phyloP scores from a whole-genome alignment of 2,888 invertebrate genomes.

The Pecten maximus region DNA sequence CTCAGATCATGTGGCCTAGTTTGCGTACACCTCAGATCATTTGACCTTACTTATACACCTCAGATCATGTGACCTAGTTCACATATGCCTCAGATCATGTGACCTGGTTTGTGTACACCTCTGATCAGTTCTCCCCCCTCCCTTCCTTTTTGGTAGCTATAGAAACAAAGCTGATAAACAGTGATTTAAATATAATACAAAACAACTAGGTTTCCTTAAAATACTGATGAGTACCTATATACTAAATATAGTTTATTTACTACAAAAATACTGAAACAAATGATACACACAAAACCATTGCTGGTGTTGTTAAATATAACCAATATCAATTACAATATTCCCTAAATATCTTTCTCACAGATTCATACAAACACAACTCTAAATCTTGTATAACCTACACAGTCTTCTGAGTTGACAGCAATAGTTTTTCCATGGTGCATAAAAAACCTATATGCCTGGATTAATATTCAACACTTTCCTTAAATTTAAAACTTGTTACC shows the following conservation, averaged over 20 bases:
- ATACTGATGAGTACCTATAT: no score
- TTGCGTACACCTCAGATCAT: background rate
- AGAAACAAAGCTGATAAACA: background rate
- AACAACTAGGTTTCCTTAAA: no score
- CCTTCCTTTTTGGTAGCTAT: no score
- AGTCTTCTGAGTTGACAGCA: background rate
- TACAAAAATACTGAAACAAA: background rate
- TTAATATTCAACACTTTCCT: no score
- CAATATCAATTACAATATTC: no score
- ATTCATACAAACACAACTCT: background rate
- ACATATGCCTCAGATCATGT: background rate
- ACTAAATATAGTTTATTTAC: background rate
- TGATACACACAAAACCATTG: background rate
- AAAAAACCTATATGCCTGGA: no score
- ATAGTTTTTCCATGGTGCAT: background rate
- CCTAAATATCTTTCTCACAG: no score
- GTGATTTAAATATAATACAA: no score
- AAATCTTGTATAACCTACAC: background rate
- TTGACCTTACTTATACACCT: background rate
- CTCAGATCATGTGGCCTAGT: background rate
- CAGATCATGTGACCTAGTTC: background rate
- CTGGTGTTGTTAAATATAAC: no score
- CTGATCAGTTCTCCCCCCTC: background rate
- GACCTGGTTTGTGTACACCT: background rate
- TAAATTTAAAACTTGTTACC: no score